Conservation (phyloP, 37 sponge, comb jelly and placozoan genomes). For the Amphimedon queenslandica region DNA sequence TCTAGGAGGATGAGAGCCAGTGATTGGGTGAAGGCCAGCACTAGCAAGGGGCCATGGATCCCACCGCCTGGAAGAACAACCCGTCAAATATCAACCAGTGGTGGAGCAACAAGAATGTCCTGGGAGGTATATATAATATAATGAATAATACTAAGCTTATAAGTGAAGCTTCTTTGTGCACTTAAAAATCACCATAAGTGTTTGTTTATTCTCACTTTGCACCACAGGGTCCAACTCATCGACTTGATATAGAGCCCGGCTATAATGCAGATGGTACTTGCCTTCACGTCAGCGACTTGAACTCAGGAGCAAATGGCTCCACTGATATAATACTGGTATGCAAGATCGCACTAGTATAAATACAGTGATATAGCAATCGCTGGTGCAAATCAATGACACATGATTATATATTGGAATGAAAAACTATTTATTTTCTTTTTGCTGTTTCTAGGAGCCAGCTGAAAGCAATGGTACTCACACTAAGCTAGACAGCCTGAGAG, state of each 20-base stretch:
- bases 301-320: not conserved
- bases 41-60: conserved; percentile 56
- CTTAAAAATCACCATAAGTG: too few relatives aligned
- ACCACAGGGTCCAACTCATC: conserved; percentile 73
- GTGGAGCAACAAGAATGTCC: conserved; percentile 16
- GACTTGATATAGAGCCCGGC: conserved; percentile 70
- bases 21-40: conserved; percentile 27
- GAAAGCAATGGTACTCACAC: not conserved
- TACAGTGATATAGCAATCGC: too few relatives aligned
- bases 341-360: not conserved
- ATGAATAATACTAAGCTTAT: not conserved
- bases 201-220: not conserved
- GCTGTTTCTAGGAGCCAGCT: not conserved
- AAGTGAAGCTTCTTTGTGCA: not conserved
- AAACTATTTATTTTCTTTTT: too few relatives aligned
- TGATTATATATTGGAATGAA: not conserved
- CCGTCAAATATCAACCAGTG: too few relatives aligned
- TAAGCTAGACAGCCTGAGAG: conserved; percentile 32
- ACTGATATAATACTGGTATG: conserved; percentile 25
- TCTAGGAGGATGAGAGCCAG: conserved; percentile 9
- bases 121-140: conserved; percentile 52
- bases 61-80: conserved; percentile 56
- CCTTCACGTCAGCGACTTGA: conserved; percentile 64
- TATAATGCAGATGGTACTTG: conserved; percentile 23
- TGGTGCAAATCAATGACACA: too few relatives aligned